phyloP scores from a whole-genome alignment of 2,888 invertebrate species.

The Alloscopus bannaensis region DNA sequence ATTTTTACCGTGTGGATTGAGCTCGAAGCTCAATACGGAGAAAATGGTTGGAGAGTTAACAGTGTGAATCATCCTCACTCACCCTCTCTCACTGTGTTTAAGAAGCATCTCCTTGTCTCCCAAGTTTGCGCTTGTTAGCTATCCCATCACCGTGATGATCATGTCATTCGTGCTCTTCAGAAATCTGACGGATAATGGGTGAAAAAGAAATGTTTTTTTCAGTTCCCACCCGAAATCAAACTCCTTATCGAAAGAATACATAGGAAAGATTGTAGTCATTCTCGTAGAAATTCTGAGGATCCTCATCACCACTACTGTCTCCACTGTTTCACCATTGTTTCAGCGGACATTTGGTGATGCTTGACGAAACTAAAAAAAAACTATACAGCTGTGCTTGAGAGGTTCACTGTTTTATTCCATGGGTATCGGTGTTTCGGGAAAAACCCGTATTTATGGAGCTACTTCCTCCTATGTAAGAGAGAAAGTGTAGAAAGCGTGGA shows the following conservation, averaged over 20 bases:
- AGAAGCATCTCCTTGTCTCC: too few relatives aligned
- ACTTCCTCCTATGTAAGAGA: not conserved
- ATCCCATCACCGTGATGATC: too few relatives aligned
- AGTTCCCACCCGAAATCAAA: not conserved
- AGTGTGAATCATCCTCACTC: too few relatives aligned
- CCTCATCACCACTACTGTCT: not conserved
- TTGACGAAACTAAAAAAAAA: slow-evolving; percentile 3
- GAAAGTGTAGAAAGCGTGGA: not conserved
- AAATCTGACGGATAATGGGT: too few relatives aligned
- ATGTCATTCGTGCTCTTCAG: too few relatives aligned
- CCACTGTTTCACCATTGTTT: not conserved
- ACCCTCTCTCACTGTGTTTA: not conserved
- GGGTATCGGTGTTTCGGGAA: too few relatives aligned
- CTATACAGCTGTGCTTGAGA: not conserved
- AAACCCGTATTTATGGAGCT: not conserved
- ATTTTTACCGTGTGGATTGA: too few relatives aligned
- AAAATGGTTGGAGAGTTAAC: too few relatives aligned
- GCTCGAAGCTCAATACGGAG: too few relatives aligned
- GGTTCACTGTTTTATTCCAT: too few relatives aligned
- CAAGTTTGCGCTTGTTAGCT: too few relatives aligned
- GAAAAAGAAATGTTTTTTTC: too few relatives aligned
- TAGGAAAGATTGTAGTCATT: not conserved
- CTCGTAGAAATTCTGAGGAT: not conserved
- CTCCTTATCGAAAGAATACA: slow-evolving; percentile 1
- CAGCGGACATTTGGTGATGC: slow-evolving; percentile 18